Conservation (phyloP, 2,888 invertebrate genomes). For the Lasioglossum pauxillum region DNA sequence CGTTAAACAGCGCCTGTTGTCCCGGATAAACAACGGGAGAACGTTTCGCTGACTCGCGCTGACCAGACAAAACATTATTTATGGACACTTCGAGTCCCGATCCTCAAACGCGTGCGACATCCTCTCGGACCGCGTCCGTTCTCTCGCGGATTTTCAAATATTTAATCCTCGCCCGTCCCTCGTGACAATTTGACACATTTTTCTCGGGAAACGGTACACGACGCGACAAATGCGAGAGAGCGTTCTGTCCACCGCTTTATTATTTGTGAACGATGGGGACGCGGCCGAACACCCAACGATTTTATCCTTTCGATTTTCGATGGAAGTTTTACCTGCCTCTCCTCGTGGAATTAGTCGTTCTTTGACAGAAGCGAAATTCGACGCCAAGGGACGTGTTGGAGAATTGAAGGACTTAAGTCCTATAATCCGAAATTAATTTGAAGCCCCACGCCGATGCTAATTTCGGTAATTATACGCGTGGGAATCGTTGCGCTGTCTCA, state of each 20-base stretch:
- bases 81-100: neutral
- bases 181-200: neutral
- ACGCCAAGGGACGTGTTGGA: neutral
- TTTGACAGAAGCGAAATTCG: neutral
- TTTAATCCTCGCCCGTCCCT: neutral
- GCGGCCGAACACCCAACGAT: neutral
- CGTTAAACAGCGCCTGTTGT: slow-evolving; percentile 17
- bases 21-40: neutral
- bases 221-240: neutral
- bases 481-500: neutral
- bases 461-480: neutral
- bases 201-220: neutral
- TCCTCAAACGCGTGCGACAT: neutral
- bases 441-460: neutral
- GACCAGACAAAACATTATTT: neutral
- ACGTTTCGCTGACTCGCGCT: neutral
- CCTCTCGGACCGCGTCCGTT: neutral
- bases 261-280: neutral
- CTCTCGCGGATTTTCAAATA: neutral
- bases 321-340: neutral
- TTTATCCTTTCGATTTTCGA: slow-evolving; percentile 1
- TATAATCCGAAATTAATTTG: slow-evolving; percentile 6
- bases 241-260: neutral
- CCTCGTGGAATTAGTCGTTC: neutral
- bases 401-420: neutral